These are phyloP conservation scores for Heteromyza rotundicornis DNA, from an alignment of 2,888 invertebrate genomes.

Conservation along the genomic window DNA sequence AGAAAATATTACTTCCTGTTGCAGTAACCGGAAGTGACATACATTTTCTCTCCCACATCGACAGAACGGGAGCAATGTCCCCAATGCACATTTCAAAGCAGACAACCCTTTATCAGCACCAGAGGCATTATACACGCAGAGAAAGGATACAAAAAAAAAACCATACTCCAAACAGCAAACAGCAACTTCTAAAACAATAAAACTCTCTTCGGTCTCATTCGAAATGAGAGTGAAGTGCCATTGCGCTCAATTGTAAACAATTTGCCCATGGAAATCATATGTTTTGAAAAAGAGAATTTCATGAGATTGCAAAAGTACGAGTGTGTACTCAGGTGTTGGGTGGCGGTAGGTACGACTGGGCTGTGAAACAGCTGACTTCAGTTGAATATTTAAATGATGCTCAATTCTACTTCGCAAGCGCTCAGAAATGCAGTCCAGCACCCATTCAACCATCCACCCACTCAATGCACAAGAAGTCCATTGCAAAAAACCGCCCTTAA, in stretches of 20 bases:
- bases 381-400: too few species aligned
- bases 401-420: too few species aligned
- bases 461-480: background rate
- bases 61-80: constrained; percentile 52
- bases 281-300: too few species aligned
- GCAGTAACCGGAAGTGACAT: constrained; percentile 46
- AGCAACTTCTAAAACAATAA: background rate
- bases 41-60: constrained; percentile 26
- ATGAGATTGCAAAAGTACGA: too few species aligned
- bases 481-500: background rate
- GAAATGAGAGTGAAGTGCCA: background rate
- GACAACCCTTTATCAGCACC: background rate
- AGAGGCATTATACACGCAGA: background rate
- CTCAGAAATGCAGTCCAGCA: background rate
- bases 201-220: background rate
- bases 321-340: too few species aligned
- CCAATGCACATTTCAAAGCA: background rate
- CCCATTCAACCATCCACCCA: background rate
- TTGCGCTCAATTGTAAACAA: too few species aligned
- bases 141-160: background rate
- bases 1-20: background rate
- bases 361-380: too few species aligned
- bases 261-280: too few species aligned
- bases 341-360: too few species aligned
- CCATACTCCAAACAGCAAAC: background rate